Percentiles rank a stretch among this genome's conserved stretches.
Conservation (phyloP, 2,113 vertebrate species). For the Leiothrix lutea region DNA sequence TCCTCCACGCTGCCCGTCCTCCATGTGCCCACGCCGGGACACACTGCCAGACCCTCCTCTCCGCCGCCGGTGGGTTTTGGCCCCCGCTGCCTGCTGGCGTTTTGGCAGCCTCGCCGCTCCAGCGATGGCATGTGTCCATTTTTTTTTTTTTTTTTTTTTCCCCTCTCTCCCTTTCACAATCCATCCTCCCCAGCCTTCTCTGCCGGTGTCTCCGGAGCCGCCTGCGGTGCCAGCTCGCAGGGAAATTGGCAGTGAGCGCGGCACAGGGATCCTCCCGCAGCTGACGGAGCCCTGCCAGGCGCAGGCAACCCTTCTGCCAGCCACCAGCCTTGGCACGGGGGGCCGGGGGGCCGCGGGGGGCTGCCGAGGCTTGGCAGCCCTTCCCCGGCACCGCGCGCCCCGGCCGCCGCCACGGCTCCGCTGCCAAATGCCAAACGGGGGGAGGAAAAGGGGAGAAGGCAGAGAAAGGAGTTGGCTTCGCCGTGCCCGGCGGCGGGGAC, state of each 20-base stretch:
- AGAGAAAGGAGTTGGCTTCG: neutral
- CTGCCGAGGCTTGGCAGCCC: slow-evolving; percentile 39
- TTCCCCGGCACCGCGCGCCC: neutral
- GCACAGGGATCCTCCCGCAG: slow-evolving; percentile 64
- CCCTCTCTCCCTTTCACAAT: slow-evolving; percentile 8
- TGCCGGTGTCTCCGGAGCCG: slow-evolving; percentile 57
- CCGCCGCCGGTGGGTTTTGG: slow-evolving; percentile 16
- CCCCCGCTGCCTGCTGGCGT: slow-evolving; percentile 66
- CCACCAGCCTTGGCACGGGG: slow-evolving; percentile 57
- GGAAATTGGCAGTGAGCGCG: slow-evolving; percentile 69
- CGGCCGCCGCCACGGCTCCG: neutral
- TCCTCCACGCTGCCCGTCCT: slow-evolving; percentile 40
- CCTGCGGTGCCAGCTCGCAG: slow-evolving; percentile 66
- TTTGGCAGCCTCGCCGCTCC: slow-evolving; percentile 52
- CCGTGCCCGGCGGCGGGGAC: neutral
- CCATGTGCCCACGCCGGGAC: neutral
- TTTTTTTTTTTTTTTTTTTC: neutral
- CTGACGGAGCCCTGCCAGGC: slow-evolving; percentile 59
- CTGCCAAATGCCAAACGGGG: slow-evolving; percentile 14
- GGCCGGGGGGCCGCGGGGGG: slow-evolving; percentile 1
- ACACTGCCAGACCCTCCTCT: slow-evolving; percentile 55
- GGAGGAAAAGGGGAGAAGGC: neutral
- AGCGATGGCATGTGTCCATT: slow-evolving; percentile 75
- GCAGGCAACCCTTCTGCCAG: slow-evolving; percentile 66
- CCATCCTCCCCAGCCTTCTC: slow-evolving; percentile 54